Base-by-base conservation (phyloP, 2,888 invertebrate species). In the Eupeodes luniger region DNA sequence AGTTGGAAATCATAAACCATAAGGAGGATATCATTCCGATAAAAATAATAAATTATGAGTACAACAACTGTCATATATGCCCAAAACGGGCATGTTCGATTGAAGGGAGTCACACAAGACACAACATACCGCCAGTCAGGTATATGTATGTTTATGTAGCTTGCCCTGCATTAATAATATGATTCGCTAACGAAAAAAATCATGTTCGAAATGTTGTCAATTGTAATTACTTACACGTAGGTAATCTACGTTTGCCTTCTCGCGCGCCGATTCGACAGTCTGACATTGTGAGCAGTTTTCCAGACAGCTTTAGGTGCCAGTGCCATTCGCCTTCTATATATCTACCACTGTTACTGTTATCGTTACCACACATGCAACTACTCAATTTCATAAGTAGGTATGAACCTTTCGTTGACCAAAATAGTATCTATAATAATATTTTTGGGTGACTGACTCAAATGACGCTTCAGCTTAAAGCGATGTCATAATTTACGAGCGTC, bases 211-310 rank as follows among this genome's bases (percentile, higher is more conserved):
- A 72, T 62, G 84, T 74, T 87, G 87, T 88, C 84, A 88, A 84
- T 88, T 88, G 84, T 69, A 88, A 88, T 88, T 88, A 88, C 77
- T 88, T 84, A 84, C 87, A 88, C 84, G 81, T 77, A 66, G 27
- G 7, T 47, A 81, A 75, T 64, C 69, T 77, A 88, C 67, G 87
- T 87, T 83, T 40, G 66, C 70, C 76, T 12, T 62, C 44, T 5
- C 40, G 40, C 40, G 40, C 40, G 40, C 69, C 53, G 19, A 70
- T 19, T 14, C 55, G 79, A 47, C 69, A 76, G 47, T 59, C 27
- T 11, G 83, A 64, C 75, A 79, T 55, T 70, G 78, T 70, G 69
- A 59, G 66, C 47, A 72, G 53, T 57, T 44, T 69, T 70, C 27
- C 57, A 66, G 64, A 69, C 72, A 59, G 47, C 72, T 72, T 59